Percentiles rank a stretch among this genome's conserved stretches.
These are phyloP conservation scores for Heliconius hortense DNA, from an alignment of 2,888 invertebrate species.

Conservation along the genomic window DNA sequence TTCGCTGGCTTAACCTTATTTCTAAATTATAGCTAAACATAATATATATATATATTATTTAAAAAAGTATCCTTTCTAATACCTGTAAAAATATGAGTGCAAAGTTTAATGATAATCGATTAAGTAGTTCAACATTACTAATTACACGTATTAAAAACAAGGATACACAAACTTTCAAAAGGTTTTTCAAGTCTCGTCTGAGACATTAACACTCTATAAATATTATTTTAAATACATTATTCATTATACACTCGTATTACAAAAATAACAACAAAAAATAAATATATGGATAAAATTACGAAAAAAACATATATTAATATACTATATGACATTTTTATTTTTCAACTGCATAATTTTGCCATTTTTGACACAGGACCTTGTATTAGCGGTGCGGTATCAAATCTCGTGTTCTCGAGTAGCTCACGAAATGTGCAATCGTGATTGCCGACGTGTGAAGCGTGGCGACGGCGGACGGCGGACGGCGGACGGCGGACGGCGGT, in stretches of 20 bases:
- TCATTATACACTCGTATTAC: too few species aligned
- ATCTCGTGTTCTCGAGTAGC: constrained; percentile 32
- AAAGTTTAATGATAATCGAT: too few species aligned
- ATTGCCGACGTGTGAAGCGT: constrained; percentile 38
- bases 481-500: neutral
- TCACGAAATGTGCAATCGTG: constrained; percentile 35
- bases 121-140: too few species aligned
- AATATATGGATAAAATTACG: too few species aligned
- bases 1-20: too few species aligned
- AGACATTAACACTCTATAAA: neutral
- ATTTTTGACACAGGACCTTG: constrained; percentile 35
- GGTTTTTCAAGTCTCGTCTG: neutral
- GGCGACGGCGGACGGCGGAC: neutral
- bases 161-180: neutral
- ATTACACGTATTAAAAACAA: too few species aligned
- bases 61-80: too few species aligned
- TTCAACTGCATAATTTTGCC: neutral
- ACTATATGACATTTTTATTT: neutral
- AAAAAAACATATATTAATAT: neutral
- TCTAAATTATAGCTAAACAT: too few species aligned
- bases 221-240: neutral
- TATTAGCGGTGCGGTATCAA: constrained; percentile 30
- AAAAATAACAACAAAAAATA: too few species aligned
- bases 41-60: too few species aligned
- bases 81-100: too few species aligned